Percentiles rank a stretch among this genome's conserved stretches.
These are phyloP conservation scores for Labeo catla DNA, from an alignment of 2,113 vertebrate species.

Conservation along the genomic window DNA sequence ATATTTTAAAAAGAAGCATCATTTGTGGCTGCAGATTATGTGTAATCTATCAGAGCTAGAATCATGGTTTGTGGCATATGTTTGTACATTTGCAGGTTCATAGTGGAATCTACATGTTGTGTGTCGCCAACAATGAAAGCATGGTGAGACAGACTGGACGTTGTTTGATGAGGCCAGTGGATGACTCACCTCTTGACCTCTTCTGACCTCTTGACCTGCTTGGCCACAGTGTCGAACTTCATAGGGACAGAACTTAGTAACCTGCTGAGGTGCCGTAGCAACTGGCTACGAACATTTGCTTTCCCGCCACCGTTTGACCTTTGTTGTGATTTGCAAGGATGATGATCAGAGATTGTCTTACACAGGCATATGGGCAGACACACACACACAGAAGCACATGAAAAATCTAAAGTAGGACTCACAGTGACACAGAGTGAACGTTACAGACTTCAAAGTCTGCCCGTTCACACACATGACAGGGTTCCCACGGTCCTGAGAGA, in stretches of 20 bases:
- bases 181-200: conserved; percentile 29
- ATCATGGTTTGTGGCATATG: not conserved
- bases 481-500: conserved; percentile 20
- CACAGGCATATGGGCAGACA: conserved; percentile 12
- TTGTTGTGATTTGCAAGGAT: conserved; percentile 50
- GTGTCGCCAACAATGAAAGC: conserved; percentile 1
- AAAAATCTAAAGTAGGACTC: conserved; percentile 23
- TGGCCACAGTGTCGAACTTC: conserved; percentile 49
- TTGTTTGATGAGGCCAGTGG: conserved; percentile 10
- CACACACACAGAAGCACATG: conserved; percentile 16
- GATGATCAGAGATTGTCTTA: conserved; percentile 27
- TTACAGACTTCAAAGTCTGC: conserved; percentile 15
- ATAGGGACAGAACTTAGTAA: conserved; percentile 43
- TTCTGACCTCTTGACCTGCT: conserved; percentile 42
- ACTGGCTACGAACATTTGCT: conserved; percentile 34
- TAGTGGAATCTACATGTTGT: not conserved
- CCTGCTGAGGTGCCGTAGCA: conserved; percentile 32
- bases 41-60: not conserved
- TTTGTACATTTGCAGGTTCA: not conserved
- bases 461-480: conserved; percentile 10
- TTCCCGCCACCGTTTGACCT: not conserved
- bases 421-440: not conserved
- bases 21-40: not conserved
- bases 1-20: too few relatives aligned
- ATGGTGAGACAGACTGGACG: not conserved